phyloP scores from a whole-genome alignment of 1,140 invertebrate genomes.

The Nasonia vitripennis region DNA sequence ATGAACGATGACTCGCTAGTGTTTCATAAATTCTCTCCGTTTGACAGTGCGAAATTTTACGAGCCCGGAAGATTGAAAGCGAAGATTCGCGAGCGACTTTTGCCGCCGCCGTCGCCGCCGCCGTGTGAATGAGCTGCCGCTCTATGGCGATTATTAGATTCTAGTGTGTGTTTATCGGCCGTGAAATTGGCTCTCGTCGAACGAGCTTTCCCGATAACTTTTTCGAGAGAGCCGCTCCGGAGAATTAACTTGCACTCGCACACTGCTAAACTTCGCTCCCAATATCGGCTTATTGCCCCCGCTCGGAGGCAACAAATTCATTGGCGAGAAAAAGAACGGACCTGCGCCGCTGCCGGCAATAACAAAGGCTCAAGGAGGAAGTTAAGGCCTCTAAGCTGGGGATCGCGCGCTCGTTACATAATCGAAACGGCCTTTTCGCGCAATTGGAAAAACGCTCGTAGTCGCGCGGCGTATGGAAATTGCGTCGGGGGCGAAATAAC shows the following conservation, averaged over 20 bases:
- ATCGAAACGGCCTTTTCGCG: conserved; percentile 29
- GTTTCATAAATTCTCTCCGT: conserved; percentile 31
- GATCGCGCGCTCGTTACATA: conserved; percentile 17
- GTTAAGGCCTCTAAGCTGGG: conserved; percentile 26
- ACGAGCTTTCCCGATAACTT: not conserved
- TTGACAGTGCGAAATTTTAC: conserved; percentile 17
- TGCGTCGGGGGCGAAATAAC: not conserved
- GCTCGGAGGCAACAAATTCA: conserved; percentile 23
- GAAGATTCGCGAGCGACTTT: conserved; percentile 10
- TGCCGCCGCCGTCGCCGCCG: not conserved
- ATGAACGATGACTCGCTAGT: conserved; percentile 34
- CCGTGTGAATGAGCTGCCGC: not conserved
- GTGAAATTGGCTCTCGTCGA: not conserved
- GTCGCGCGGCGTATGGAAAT: conserved; percentile 31
- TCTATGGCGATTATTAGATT: not conserved
- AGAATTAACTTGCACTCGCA: not conserved
- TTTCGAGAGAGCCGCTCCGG: not conserved
- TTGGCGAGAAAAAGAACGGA: conserved; percentile 13
- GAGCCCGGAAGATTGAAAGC: conserved; percentile 18
- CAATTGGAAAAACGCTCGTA: conserved; percentile 38
- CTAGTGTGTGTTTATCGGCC: not conserved
- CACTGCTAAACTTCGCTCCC: not conserved
- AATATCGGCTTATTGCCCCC: conserved; percentile 15
- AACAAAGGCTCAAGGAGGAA: conserved; percentile 43
- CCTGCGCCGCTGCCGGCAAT: not conserved